Evolutionary conservation across 2,113 vertebrate species (phyloP), one percentile per base, ranked within the genome.

Genomic region (Mugil cephalus): DNA sequence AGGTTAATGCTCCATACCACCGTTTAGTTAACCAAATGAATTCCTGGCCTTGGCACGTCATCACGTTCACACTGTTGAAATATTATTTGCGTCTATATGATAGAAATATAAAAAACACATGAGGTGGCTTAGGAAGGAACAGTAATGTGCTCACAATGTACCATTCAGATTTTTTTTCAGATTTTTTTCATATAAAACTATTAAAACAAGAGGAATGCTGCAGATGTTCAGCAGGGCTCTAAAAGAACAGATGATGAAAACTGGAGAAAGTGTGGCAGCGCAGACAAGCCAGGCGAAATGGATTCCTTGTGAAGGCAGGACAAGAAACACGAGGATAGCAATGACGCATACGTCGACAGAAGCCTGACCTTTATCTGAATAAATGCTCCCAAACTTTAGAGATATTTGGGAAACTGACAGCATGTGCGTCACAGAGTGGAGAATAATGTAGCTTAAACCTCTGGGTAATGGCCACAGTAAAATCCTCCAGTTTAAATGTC

Each of bases 271-370:
- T 11, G 64, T 35, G 59, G 60, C 47, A 14, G 55, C 4, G 40
- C 71, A 54, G 82, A 59, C 62, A 36, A 59, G 38, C 2, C 66
- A 69, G 70, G 45, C 64, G 68, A 83, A 88, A 84, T 69, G 39
- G 75, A 89, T 90, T 83, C 76, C 77, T 66, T 70, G 77, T 82
- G 82, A 88, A 83, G 76, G 85, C 58, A 34, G 68, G 85, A 80
- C 10, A 45, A 72, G 86, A 90, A 89, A 88, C 74, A 86, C 55
- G 69, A 89, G 71, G 80, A 79, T 8, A 36, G 58, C 48, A n/a
- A 69, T 91, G 91, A 93, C 88, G 89, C 87, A 90, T 81, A 66
- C 39, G 48, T 71, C n/a, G 58, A 74, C 76, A 80, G 83, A 62
- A 53, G 68, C 51, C 65, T 80, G 88, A 90, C 86, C 88, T 93